phyloP scores from a whole-genome alignment of 1,140 invertebrate genomes.

The Diabrotica undecimpunctata region DNA sequence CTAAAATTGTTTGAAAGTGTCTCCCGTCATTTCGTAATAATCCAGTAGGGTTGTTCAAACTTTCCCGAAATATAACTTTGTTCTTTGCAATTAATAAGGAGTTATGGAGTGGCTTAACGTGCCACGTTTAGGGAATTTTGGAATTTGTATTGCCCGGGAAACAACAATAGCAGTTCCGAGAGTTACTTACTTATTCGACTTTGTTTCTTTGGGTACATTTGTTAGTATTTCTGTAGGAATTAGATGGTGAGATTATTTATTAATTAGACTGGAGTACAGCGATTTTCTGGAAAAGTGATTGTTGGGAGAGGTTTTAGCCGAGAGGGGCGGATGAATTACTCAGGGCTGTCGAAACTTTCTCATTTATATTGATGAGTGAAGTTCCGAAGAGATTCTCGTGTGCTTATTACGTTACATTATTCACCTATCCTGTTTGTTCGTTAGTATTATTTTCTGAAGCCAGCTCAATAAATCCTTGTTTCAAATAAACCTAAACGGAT shows the following conservation, averaged over 20 bases:
- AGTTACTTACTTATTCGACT: background rate
- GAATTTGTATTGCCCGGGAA: conserved; percentile 9
- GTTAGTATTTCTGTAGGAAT: conserved; percentile 2
- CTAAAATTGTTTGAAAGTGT: conserved; percentile 15
- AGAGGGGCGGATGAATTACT: no score
- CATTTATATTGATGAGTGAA: no score
- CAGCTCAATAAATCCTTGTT: no score
- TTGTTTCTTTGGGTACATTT: conserved; percentile 5
- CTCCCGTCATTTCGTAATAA: conserved; percentile 13
- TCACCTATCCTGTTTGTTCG: no score
- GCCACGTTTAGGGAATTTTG: conserved; percentile 10
- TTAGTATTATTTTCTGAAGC: no score
- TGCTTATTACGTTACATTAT: no score
- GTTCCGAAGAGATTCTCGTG: no score
- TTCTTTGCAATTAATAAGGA: conserved; percentile 25
- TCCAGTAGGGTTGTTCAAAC: conserved; percentile 11
- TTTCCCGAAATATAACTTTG: conserved; percentile 18
- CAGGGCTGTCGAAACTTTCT: no score
- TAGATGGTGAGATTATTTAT: background rate
- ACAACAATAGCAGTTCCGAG: conserved; percentile 4
- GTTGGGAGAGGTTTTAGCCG: no score
- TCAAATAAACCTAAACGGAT: no score
- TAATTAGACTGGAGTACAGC: background rate
- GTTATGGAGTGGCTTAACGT: conserved; percentile 21
- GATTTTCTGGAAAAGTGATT: no score